Evolutionary conservation across 2,888 invertebrate genomes (phyloP).

Genomic region (Polydrusus tereticollis): DNA sequence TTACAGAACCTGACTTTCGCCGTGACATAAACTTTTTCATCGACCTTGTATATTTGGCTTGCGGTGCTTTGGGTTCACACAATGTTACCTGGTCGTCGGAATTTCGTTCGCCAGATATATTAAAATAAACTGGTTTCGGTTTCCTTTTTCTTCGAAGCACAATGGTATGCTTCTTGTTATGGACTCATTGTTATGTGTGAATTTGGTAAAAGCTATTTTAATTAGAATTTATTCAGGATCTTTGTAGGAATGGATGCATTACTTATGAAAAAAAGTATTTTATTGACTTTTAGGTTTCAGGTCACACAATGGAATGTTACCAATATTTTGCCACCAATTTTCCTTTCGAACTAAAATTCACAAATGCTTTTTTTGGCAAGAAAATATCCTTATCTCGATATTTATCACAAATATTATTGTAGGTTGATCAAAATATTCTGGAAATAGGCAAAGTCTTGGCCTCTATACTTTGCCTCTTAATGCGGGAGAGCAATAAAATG

Average conservation of each 20-base stretch:
- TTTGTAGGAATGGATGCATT: background rate
- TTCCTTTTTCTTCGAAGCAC: background rate
- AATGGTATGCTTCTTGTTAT: background rate
- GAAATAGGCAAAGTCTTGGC: too few species aligned
- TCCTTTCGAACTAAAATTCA: too few species aligned
- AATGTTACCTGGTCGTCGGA: constrained; percentile 8
- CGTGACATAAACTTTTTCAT: background rate
- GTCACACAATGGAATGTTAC: too few species aligned
- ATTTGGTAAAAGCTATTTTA: background rate
- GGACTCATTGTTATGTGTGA: background rate
- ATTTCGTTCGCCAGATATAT: constrained; percentile 2
- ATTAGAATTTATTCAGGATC: background rate
- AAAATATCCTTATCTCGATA: too few species aligned
- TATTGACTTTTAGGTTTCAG: too few species aligned
- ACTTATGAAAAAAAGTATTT: too few species aligned
- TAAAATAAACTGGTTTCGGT: constrained; percentile 14
- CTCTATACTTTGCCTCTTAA: too few species aligned
- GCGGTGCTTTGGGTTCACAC: constrained; percentile 5
- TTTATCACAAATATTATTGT: too few species aligned
- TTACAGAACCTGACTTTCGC: background rate
- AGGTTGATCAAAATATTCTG: too few species aligned
- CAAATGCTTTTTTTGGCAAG: too few species aligned
- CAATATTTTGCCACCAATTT: too few species aligned
- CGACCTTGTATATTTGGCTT: constrained; percentile 1
- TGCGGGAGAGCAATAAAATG: too few species aligned